Base-by-base conservation (phyloP, 2,797 vertebrate species). In the Adrianichthys oophorus region DNA sequence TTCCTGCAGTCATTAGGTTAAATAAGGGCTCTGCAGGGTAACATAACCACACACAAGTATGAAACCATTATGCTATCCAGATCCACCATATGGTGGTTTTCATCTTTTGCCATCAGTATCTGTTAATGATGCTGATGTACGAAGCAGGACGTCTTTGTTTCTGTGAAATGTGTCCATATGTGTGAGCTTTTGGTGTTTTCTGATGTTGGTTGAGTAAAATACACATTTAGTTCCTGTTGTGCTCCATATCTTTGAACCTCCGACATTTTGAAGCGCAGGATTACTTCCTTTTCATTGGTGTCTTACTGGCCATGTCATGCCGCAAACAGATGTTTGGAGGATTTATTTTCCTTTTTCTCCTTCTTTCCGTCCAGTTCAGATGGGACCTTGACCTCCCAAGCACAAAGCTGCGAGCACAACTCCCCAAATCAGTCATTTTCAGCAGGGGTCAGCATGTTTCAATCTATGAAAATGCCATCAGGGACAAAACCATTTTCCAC, bases 401-500 rank as follows among this genome's bases (percentile, higher is more conserved):
- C 87, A 82, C 78, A 82, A 78, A 84, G 78, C 61, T 37, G 52
- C 68, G 53, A 76, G 73, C 65, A 55, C 71, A 78, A 76, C 68
- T 83, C 80, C 71, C 59, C 68, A 89, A 84, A 91, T 90, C 85
- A 89, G 83, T 87, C 85, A 85, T 84, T 90, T 84, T 87, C 81
- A 77, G 68, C 24, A 52, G 65, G 61, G 56, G 68, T 69, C 44
- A 84, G 75, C 78, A 80, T 84, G 79, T 87, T 88, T 85, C 84
- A 89, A 91, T 91, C 88, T 83, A 93, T 91, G 87, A 74, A 91
- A 89, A 91, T 90, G 85, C 92, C 90, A 90, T 87, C 83, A 72
- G 82, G 81, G 85, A 90, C 89, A 90, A 87, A 86, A 73, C 80
- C 84, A 82, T 90, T 91, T 90, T 90, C 85, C 83, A 84, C 79